phyloP scores from a whole-genome alignment of 2,113 vertebrate species.

The Semicossyphus pulcher region DNA sequence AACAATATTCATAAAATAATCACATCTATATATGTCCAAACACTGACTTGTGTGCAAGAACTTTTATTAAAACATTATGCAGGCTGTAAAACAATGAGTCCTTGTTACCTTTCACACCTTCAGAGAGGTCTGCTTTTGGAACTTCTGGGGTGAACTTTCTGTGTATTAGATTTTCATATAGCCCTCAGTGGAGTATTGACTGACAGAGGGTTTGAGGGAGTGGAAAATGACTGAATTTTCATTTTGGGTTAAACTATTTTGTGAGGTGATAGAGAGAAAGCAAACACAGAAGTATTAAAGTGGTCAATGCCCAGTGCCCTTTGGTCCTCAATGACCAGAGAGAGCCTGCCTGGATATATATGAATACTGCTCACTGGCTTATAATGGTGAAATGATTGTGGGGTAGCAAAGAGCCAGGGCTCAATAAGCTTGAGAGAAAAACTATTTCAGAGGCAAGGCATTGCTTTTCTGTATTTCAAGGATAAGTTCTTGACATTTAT shows the following conservation, averaged over 20 bases:
- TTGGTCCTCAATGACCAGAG: conserved; percentile 37
- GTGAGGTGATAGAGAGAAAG: conserved; percentile 33
- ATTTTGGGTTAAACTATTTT: conserved; percentile 40
- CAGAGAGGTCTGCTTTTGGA: conserved; percentile 4
- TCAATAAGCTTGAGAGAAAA: conserved; percentile 14
- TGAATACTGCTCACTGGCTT: conserved; percentile 18
- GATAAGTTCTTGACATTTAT: conserved; percentile 20
- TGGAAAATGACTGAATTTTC: conserved; percentile 51
- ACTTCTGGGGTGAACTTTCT: background rate
- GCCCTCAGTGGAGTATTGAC: conserved; percentile 34
- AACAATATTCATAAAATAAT: background rate
- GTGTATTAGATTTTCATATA: conserved; percentile 23
- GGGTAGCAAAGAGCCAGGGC: background rate
- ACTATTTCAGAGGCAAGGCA: background rate
- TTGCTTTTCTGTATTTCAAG: conserved; percentile 3
- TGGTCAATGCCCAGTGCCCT: conserved; percentile 44
- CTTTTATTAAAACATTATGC: background rate
- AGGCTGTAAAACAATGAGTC: background rate
- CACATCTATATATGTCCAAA: background rate
- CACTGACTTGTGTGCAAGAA: background rate
- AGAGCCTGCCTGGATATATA: conserved; percentile 31
- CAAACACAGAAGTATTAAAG: conserved; percentile 59
- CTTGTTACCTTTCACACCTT: conserved; percentile 1
- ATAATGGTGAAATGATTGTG: conserved; percentile 16
- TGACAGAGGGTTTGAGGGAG: conserved; percentile 29